Conservation (phyloP, 2,888 invertebrate genomes). For the Deroplatys truncata region DNA sequence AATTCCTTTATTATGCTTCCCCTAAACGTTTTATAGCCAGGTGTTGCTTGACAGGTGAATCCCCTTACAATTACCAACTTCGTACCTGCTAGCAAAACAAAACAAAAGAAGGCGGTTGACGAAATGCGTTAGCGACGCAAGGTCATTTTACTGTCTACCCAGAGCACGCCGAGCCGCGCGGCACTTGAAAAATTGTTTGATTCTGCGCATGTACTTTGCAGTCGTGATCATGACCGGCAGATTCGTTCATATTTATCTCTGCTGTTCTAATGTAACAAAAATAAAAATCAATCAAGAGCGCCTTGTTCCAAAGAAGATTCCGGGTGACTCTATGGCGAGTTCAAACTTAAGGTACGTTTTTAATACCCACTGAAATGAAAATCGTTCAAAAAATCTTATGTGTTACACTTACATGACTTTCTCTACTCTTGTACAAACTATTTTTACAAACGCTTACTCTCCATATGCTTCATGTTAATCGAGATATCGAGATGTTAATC, state of each 20-base stretch:
- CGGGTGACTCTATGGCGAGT: too few relatives aligned
- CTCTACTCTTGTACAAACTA: too few relatives aligned
- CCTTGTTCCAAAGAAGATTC: too few relatives aligned
- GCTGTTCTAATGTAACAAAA: not conserved
- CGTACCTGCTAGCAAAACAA: not conserved
- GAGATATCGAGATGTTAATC: too few relatives aligned
- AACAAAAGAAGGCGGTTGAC: not conserved
- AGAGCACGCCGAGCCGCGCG: not conserved
- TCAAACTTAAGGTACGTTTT: too few relatives aligned
- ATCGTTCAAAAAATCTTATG: too few relatives aligned
- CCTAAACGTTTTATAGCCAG: not conserved
- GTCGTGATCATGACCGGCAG: not conserved
- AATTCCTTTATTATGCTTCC: constrained; percentile 1
- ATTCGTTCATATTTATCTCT: not conserved
- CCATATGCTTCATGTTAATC: too few relatives aligned
- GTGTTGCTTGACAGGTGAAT: not conserved
- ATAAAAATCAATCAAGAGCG: not conserved
- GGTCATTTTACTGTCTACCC: not conserved
- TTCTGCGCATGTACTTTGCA: not conserved
- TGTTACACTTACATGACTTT: too few relatives aligned
- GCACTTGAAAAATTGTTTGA: not conserved
- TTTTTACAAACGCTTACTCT: too few relatives aligned
- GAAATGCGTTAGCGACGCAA: not conserved
- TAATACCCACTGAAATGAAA: too few relatives aligned
- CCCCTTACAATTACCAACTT: not conserved